Conservation (phyloP, 2,113 vertebrate species). For the Oplegnathus fasciatus region DNA sequence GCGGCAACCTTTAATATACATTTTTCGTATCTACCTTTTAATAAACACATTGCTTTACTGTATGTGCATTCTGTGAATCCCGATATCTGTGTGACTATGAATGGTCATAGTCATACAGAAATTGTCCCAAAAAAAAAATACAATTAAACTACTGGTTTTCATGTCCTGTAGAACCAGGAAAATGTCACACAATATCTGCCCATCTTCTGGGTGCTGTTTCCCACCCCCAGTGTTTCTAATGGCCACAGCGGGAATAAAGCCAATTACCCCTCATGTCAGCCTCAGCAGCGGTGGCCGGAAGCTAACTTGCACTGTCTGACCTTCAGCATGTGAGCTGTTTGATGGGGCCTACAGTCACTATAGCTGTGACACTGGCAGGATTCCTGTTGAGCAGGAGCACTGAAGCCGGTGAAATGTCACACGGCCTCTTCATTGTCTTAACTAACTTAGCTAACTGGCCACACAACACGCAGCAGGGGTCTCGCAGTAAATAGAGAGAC, state of each 20-base stretch:
- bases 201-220: background rate
- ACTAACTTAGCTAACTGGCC: constrained; percentile 58
- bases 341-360: constrained; percentile 61
- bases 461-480: constrained; percentile 56
- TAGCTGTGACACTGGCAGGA: constrained; percentile 61
- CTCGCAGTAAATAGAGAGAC: constrained; percentile 46
- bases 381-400: constrained; percentile 40
- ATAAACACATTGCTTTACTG: background rate
- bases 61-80: background rate
- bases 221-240: background rate
- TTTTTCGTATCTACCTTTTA: background rate
- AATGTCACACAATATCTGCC: constrained; percentile 36
- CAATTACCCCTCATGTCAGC: constrained; percentile 58
- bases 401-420: constrained; percentile 61
- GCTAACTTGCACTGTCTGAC: constrained; percentile 46
- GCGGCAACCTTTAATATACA: background rate
- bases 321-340: constrained; percentile 60
- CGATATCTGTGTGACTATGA: background rate
- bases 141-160: background rate
- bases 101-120: background rate
- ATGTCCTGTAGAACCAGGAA: constrained; percentile 2
- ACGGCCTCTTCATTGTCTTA: constrained; percentile 58
- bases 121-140: background rate
- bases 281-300: constrained; percentile 33
- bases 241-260: constrained; percentile 41